Conservation (phyloP, 1,140 invertebrate species). For the Platorchestia sp. region DNA sequence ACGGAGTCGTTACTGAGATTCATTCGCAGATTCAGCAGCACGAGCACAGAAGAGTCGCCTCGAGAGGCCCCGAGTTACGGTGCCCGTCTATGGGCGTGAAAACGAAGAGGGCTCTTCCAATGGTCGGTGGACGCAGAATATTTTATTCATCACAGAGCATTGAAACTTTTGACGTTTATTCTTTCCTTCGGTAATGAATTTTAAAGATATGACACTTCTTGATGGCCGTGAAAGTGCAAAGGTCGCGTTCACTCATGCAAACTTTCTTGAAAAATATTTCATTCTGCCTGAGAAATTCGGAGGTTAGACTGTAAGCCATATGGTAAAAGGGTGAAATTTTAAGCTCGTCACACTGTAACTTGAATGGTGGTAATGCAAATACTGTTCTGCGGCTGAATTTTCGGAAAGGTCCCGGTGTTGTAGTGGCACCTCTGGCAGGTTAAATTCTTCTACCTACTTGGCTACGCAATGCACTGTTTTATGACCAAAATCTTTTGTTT, state of each 20-base stretch:
- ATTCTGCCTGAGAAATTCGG: neutral
- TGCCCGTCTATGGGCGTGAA: neutral
- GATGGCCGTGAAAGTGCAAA: neutral
- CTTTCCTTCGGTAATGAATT: neutral
- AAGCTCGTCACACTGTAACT: neutral
- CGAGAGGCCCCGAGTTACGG: neutral
- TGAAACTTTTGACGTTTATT: neutral
- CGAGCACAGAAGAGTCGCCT: neutral
- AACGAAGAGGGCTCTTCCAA: neutral
- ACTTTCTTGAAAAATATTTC: neutral
- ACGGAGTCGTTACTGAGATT: neutral
- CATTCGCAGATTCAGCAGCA: neutral
- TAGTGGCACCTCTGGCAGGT: too few relatives aligned
- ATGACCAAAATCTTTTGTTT: too few relatives aligned
- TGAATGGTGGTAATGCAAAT: neutral
- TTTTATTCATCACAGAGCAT: neutral
- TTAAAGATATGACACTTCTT: neutral
- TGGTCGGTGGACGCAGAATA: neutral
- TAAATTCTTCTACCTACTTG: too few relatives aligned
- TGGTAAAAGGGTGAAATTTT: neutral
- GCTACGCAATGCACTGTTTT: too few relatives aligned
- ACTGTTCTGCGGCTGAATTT: too few relatives aligned
- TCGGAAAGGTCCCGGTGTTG: too few relatives aligned
- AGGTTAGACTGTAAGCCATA: neutral
- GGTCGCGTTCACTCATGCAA: neutral